Base-by-base conservation (phyloP, 1,140 invertebrate species). In the Brachionus sp. region DNA sequence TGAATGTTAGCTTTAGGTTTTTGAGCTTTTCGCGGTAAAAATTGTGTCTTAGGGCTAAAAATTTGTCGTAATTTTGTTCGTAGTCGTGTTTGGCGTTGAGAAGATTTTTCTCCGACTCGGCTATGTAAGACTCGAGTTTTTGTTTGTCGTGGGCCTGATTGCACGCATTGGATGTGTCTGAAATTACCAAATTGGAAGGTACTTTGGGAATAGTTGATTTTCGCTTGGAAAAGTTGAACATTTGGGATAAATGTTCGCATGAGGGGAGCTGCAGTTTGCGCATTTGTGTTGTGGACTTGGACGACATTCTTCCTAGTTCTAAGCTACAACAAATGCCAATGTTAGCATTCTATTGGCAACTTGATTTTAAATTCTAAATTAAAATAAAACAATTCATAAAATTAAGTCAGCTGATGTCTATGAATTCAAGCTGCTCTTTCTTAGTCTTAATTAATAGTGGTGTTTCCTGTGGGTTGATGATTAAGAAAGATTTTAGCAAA, bases 141-240 rank as follows among this genome's bases (percentile, higher is more conserved):
- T 78, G 33, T 12, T 62, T 78, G 33, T 66, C n/a, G 19, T 44
- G 57, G 42, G 23, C 19, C 0, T 10, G 19, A 25, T 13, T 46
- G 39, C 6, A 39, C 9, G 4, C 13, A 9, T 44, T 39, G 29
- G 3, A 19, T 70, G 66, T 37, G 33, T 37, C 16, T 37, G 66
- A 37, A 12, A 19, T 75, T 5, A 75, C 70, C 44, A 75, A 46
- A 75, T 75, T 75, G 37, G 70, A 75, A 25, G 37, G 39, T 42
- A 75, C 42, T 33, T 75, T 75, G 39, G 70, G 70, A 75, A 75
- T 75, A 29, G 70, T 75, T 29, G 70, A 75, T 75, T 75, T 75
- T 37, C 33, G 68, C n/a, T 75, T 75, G 16, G 19, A 10, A 75
- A 46, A 46, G 19, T 12, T 35, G 44, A 75, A 75, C 70, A 75